Evolutionary conservation across 2,888 invertebrate species (phyloP).

Genomic region (Proisotoma minuta): DNA sequence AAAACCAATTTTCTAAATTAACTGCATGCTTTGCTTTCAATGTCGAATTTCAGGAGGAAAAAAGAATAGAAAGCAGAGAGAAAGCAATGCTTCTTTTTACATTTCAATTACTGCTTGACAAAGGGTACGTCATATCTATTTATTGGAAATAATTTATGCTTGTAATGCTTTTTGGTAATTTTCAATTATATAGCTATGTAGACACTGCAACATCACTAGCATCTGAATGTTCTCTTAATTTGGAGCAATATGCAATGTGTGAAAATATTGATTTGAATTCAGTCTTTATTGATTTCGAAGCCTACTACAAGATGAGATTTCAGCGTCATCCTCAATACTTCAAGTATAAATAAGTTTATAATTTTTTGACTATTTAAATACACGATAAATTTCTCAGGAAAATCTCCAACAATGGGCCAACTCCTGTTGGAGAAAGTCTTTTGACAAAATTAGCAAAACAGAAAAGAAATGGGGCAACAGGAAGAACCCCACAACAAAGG

Average conservation of each 20-base stretch:
- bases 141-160: neutral
- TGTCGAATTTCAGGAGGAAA: slow-evolving; percentile 38
- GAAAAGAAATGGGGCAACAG: neutral
- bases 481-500: neutral
- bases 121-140: slow-evolving; percentile 29
- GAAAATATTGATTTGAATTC: slow-evolving; percentile 88
- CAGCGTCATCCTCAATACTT: slow-evolving; percentile 79
- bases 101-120: slow-evolving; percentile 41
- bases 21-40: slow-evolving; percentile 3
- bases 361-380: too few relatives aligned
- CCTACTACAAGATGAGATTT: slow-evolving; percentile 78
- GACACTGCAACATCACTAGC: slow-evolving; percentile 63
- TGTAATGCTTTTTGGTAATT: neutral
- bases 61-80: slow-evolving; percentile 36
- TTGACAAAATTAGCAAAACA: neutral
- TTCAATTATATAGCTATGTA: slow-evolving; percentile 52
- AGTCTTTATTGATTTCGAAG: slow-evolving; percentile 81
- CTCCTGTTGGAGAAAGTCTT: neutral
- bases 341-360: slow-evolving; percentile 54
- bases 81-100: slow-evolving; percentile 43
- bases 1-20: too few relatives aligned
- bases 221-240: slow-evolving; percentile 65
- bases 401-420: neutral
- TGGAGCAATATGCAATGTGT: slow-evolving; percentile 68
- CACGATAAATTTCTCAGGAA: neutral